Conservation (phyloP, 2,888 invertebrate species). For the Melitaea athalia region DNA sequence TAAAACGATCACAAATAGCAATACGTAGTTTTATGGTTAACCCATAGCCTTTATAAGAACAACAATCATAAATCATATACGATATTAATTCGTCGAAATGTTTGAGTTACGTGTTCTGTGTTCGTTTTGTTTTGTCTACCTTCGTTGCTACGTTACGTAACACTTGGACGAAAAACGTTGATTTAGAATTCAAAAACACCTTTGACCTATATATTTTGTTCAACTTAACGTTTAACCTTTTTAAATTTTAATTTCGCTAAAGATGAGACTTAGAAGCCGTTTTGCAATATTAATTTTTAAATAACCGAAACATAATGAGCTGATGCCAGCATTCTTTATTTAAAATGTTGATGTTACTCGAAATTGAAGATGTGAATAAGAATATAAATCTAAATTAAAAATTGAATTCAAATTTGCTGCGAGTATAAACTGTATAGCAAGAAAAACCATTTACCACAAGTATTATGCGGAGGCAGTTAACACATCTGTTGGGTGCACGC, state of each 20-base stretch:
- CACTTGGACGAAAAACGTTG: conserved; percentile 8
- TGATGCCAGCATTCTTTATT: too few species aligned
- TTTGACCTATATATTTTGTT: conserved; percentile 6
- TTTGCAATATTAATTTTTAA: conserved; percentile 5
- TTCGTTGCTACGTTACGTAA: conserved; percentile 44
- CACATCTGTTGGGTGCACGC: conserved; percentile 31
- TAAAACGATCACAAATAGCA: not conserved
- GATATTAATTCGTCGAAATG: conserved; percentile 54
- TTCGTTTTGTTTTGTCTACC: conserved; percentile 62
- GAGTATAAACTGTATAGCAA: conserved; percentile 23
- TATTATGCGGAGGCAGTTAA: conserved; percentile 21
- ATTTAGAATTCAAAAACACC: conserved; percentile 6
- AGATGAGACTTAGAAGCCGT: not conserved
- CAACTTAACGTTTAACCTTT: conserved; percentile 2
- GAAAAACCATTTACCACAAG: conserved; percentile 14
- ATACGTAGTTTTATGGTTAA: conserved; percentile 10
- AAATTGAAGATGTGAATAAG: not conserved
- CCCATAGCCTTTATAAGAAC: conserved; percentile 8
- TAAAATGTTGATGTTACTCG: too few species aligned
- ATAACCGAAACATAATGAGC: not conserved
- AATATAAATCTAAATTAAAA: not conserved
- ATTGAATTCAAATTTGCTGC: conserved; percentile 15
- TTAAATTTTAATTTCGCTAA: not conserved
- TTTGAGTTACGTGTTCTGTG: conserved; percentile 57
- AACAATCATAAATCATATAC: conserved; percentile 33